Evolutionary conservation across 2,888 invertebrate genomes (phyloP).

Genomic region (Cephus sareptanus): DNA sequence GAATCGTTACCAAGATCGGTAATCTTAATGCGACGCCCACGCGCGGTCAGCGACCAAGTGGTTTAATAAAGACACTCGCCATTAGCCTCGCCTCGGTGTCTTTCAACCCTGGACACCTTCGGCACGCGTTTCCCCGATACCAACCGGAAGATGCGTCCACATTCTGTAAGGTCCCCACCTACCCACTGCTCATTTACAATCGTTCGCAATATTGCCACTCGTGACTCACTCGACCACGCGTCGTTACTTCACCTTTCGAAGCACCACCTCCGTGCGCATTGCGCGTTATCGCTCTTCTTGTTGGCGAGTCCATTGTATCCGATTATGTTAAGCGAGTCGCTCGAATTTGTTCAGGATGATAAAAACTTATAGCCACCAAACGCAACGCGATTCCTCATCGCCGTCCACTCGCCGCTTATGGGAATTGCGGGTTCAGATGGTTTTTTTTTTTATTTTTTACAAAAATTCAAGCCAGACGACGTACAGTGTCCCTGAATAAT

Average conservation of each 20-base stretch:
- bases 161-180: not conserved
- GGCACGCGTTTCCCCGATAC: too few relatives aligned
- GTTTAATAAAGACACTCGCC: not conserved
- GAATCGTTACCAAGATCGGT: constrained; percentile 29
- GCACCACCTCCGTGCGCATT: constrained; percentile 27
- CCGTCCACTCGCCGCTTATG: too few relatives aligned
- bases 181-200: not conserved
- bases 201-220: constrained; percentile 19
- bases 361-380: constrained; percentile 1
- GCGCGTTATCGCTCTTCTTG: constrained; percentile 8
- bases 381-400: not conserved
- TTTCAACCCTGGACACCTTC: not conserved
- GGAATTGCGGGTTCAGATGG: too few relatives aligned
- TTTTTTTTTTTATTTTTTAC: too few relatives aligned
- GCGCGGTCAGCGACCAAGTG: constrained; percentile 1
- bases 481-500: too few relatives aligned
- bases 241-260: constrained; percentile 48
- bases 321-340: not conserved
- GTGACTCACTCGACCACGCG: constrained; percentile 50
- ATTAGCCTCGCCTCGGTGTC: not conserved
- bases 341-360: constrained; percentile 8
- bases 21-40: constrained; percentile 35
- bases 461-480: too few relatives aligned
- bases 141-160: too few relatives aligned
- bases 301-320: constrained; percentile 6